Evolutionary conservation across 30 jellyfish, hydroid and myxozoan genomes (phyloP), one percentile per base, ranked within the genome.

Genomic region (Phacellophora camtschatica): DNA sequence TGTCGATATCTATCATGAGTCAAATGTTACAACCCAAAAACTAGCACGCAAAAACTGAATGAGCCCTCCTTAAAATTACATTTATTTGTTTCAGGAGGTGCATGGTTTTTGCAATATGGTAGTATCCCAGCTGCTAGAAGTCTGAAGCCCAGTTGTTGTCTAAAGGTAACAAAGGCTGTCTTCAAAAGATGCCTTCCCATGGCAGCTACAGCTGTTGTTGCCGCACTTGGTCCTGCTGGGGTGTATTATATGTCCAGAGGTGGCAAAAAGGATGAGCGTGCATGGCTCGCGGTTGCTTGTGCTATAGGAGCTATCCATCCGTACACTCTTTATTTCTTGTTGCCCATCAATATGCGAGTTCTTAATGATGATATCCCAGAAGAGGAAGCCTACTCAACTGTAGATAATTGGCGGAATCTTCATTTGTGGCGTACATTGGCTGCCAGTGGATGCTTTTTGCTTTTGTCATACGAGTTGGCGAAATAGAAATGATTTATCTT

Each of bases 41-140:
- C n/a, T n/a, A n/a, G n/a, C n/a, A n/a, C n/a, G n/a, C n/a, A n/a
- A n/a, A n/a, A n/a, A n/a, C n/a, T n/a, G n/a, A n/a, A n/a, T n/a
- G n/a, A n/a, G n/a, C n/a, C n/a, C n/a, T n/a, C 58, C 58, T 45
- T 12, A 45, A 12, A 1, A 1, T 46, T 46, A 2, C 1, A 46
- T 16, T 46, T 5, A 16, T 46, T 3, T 11, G 1, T 16, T 8
- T 33, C 23, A 80, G 91, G 91, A 28, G 91, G 84, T 6, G 84
- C 81, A n/a, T 80, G 84, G 71, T 80, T 80, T 49, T 19, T 49
- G 48, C 67, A 56, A 15, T 80, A 54, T 80, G 91, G 78, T 12
- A 34, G 84, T 5, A 61, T 66, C 19, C 91, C 91, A 43, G 51
- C 77, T 1, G 91, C 91, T 0, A 80, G 77, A 41, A 80, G 91